Percentiles rank a stretch among this genome's conserved stretches.
phyloP scores from a whole-genome alignment of 2,888 invertebrate genomes.

The Hesperia comma region DNA sequence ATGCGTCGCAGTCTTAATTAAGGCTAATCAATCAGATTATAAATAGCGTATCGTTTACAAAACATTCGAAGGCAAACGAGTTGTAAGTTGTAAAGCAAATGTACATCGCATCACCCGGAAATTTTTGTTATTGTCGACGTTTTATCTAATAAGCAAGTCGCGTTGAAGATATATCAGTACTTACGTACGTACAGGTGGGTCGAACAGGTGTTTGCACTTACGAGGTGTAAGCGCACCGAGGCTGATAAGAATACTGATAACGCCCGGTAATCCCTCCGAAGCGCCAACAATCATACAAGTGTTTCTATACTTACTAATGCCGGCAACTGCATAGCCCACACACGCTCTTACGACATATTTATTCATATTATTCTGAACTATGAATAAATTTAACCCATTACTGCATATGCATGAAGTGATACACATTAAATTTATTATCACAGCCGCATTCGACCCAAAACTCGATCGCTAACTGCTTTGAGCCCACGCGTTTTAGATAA shows the following conservation, averaged over 20 bases:
- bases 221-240: slow-evolving; percentile 65
- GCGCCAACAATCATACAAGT: slow-evolving; percentile 43
- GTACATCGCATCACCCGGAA: slow-evolving; percentile 30
- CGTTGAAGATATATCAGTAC: slow-evolving; percentile 53
- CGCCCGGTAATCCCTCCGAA: slow-evolving; percentile 52
- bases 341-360: slow-evolving; percentile 25
- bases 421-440: slow-evolving; percentile 21
- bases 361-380: slow-evolving; percentile 28
- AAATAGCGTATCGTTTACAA: slow-evolving; percentile 18
- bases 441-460: neutral
- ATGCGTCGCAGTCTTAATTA: slow-evolving; percentile 15
- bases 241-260: slow-evolving; percentile 69
- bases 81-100: neutral
- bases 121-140: slow-evolving; percentile 36
- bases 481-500: too few relatives aligned
- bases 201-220: slow-evolving; percentile 78
- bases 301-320: slow-evolving; percentile 19
- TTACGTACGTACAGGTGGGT: slow-evolving; percentile 64
- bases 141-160: slow-evolving; percentile 38
- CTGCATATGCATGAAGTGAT: slow-evolving; percentile 22
- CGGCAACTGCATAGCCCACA: slow-evolving; percentile 27
- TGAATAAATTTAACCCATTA: slow-evolving; percentile 22
- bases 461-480: slow-evolving; percentile 7
- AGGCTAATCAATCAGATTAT: slow-evolving; percentile 19
- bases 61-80: neutral